phyloP scores from a whole-genome alignment of 2,797 vertebrate species.

The Falco columbarius region DNA sequence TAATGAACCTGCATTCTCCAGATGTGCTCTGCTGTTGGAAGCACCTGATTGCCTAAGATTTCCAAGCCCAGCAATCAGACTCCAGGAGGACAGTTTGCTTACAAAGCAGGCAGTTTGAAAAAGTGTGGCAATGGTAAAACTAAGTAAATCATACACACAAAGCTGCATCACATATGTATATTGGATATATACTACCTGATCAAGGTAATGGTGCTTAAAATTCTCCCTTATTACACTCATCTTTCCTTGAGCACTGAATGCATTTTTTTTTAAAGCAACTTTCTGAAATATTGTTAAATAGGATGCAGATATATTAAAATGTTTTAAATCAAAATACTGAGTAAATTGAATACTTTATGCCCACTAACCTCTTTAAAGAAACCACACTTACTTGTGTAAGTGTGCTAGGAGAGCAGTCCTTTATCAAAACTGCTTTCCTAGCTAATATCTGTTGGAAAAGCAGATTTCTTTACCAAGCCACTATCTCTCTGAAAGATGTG shows the following conservation, averaged over 20 bases:
- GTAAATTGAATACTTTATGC: not conserved
- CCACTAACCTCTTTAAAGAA: not conserved
- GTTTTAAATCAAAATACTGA: not conserved
- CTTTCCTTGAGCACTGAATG: not conserved
- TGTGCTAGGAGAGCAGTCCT: not conserved
- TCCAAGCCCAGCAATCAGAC: not conserved
- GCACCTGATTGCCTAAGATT: not conserved
- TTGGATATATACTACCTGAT: not conserved
- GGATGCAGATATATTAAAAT: not conserved
- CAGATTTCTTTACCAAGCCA: not conserved
- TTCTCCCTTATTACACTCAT: not conserved
- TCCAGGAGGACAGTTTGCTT: not conserved
- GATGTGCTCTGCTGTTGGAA: conserved; percentile 22
- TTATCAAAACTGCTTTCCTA: not conserved
- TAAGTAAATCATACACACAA: not conserved
- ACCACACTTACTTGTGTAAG: not conserved
- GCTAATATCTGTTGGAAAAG: not conserved
- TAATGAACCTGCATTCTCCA: conserved; percentile 45
- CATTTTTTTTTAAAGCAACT: not conserved
- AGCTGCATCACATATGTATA: not conserved
- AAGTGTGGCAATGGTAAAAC: not conserved
- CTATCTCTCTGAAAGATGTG: not conserved
- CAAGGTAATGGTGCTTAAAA: not conserved
- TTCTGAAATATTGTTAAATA: not conserved
- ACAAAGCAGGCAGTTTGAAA: not conserved